Evolutionary conservation across 2,797 vertebrate species (phyloP).

Genomic region (Apogon hyalosoma): DNA sequence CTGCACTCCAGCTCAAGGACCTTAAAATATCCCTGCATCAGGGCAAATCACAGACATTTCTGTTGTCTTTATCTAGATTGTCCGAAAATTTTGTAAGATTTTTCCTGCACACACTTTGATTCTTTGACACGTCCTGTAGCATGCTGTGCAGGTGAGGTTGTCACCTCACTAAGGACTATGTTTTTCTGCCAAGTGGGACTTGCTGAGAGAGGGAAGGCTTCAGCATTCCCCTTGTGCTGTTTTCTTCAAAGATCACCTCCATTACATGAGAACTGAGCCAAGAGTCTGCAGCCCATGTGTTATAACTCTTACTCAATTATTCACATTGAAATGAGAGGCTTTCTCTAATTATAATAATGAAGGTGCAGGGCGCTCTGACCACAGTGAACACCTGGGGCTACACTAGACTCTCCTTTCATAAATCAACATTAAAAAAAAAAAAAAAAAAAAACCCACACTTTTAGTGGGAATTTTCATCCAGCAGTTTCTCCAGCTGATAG

Average conservation of each 20-base stretch:
- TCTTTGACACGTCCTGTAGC: conserved; percentile 26
- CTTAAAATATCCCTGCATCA: conserved; percentile 52
- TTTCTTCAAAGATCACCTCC: conserved; percentile 30
- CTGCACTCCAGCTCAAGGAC: conserved; percentile 52
- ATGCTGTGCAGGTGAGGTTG: conserved; percentile 28
- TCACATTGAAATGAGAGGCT: conserved; percentile 72
- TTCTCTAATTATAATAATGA: conserved; percentile 77
- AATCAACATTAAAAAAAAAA: conserved; percentile 55
- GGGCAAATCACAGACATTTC: conserved; percentile 43
- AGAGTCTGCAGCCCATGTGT: conserved; percentile 64
- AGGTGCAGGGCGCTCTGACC: conserved; percentile 66
- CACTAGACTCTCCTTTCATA: conserved; percentile 54
- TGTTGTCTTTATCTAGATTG: conserved; percentile 30
- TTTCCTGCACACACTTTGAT: conserved; percentile 37
- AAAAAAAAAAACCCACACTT: conserved; percentile 5
- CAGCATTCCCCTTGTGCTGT: conserved; percentile 18
- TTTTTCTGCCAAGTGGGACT: conserved; percentile 37
- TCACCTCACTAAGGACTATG: conserved; percentile 32
- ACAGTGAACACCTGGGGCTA: conserved; percentile 70
- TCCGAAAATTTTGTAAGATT: conserved; percentile 33
- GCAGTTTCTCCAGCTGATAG: conserved; percentile 45
- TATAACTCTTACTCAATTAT: conserved; percentile 67
- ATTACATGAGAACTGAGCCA: conserved; percentile 27
- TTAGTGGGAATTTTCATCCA: conserved; percentile 38
- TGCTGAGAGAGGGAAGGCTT: conserved; percentile 10